Evolutionary conservation across 2,113 vertebrate species (phyloP), one percentile per base, ranked within the genome.

Genomic region (Gracilinanus agilis): DNA sequence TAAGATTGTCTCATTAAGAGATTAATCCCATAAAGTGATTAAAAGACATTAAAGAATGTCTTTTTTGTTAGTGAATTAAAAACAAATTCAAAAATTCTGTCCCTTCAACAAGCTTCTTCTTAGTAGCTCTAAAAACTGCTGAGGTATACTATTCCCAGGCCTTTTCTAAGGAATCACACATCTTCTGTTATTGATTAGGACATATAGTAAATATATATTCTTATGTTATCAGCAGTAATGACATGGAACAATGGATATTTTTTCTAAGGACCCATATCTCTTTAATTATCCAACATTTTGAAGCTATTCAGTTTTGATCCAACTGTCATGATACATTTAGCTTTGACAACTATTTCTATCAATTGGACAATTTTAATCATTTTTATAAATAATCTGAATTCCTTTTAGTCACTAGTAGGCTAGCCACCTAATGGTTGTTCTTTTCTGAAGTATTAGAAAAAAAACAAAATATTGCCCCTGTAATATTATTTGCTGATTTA

Each of bases 151-250:
- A 23, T 88, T 91, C 88, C 90, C 13, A 44, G 1, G 23, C 44
- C 29, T 44, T 92, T 75, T 90, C 27, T 89, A 90, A 67, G 23
- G 55, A 95, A 92, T 58, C 83, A 55, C 53, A 61, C 13, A 91
- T 11, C 44, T 10, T 89, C 25, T 91, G 6, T 75, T 92, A 89
- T 56, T 90, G 40, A 11, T 54, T 53, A 3, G 12, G 12, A 90
- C 0, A 58, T 92, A 89, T 0, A 61, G 23, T 11, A 95, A 96
- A 92, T 9, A 24, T 95, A 44, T 90, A 95, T 0, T 91, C 55
- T 54, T 75, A 0, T 92, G 56, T 53, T 94, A 16, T 91, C 49
- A 91, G 34, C n/a, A 91, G 13, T 75, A 75, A 92, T 29, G 54
- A 6, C 53, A 88, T 83, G 21, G n/a, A 94, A 89, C 83, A 75